A percentile compares a stretch with the other conserved stretches of the same genome.
Evolutionary conservation across 2,888 invertebrate genomes (phyloP).

Genomic region (Hemithea aestivaria): DNA sequence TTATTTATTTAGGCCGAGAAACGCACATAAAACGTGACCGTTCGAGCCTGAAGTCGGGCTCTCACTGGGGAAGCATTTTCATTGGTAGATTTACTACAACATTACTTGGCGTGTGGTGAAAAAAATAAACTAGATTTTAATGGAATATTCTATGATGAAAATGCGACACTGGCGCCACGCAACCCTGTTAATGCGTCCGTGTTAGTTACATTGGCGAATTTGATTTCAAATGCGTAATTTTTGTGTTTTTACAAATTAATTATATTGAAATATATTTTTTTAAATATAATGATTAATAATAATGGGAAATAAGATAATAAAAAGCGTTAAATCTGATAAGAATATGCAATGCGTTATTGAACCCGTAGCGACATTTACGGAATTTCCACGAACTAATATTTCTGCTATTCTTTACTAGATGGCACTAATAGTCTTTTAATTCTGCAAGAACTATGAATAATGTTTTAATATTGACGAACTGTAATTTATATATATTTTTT

Average conservation of each 20-base stretch:
- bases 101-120: neutral
- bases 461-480: no score
- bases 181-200: no score
- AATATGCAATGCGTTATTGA: neutral
- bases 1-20: constrained; percentile 38
- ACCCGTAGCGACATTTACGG: constrained; percentile 9
- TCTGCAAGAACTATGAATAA: no score
- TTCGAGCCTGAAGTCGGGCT: constrained; percentile 52
- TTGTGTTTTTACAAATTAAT: no score
- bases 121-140: neutral
- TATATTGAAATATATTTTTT: no score
- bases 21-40: constrained; percentile 30
- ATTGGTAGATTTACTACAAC: constrained; percentile 30
- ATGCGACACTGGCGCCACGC: constrained; percentile 2
- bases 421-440: constrained; percentile 11
- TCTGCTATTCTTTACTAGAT: constrained; percentile 29
- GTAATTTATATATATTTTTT: no score
- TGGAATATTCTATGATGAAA: neutral
- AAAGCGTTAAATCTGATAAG: no score
- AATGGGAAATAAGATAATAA: no score
- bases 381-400: constrained; percentile 19
- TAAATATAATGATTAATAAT: no score
- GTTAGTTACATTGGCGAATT: no score
- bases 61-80: constrained; percentile 47
- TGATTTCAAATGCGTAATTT: no score